Evolutionary conservation across 2,888 invertebrate species (phyloP).

Genomic region (Drosophila fungiperda): DNA sequence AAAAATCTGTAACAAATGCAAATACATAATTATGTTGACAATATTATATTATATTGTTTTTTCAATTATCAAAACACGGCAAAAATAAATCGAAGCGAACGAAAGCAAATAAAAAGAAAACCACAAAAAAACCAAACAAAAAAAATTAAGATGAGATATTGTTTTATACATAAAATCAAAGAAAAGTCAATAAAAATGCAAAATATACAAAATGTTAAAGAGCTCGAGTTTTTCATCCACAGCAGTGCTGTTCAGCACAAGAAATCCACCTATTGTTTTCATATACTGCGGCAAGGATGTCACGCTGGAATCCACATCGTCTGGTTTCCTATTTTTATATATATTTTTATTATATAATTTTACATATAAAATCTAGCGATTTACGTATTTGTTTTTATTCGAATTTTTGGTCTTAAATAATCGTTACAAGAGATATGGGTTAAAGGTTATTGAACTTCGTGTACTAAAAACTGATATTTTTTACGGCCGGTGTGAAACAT

Average conservation of each 20-base stretch:
- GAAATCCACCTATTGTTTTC: neutral
- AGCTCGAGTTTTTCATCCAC: constrained; percentile 18
- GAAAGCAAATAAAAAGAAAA: constrained; percentile 17
- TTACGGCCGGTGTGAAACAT: neutral
- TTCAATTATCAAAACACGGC: constrained; percentile 36
- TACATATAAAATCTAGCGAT: neutral
- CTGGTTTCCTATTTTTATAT: constrained; percentile 24
- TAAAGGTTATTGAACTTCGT: neutral
- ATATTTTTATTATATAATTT: neutral
- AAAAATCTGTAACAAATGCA: constrained; percentile 27
- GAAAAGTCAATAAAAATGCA: constrained; percentile 74
- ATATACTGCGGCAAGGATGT: constrained; percentile 15
- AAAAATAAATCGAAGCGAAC: constrained; percentile 33
- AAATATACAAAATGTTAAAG: constrained; percentile 71
- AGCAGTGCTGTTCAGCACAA: neutral
- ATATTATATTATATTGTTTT: constrained; percentile 55
- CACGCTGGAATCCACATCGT: constrained; percentile 34
- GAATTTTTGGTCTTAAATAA: neutral
- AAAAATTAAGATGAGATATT: constrained; percentile 61
- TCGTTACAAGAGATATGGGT: neutral
- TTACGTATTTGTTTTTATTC: neutral
- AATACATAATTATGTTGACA: constrained; percentile 29
- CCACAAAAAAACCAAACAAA: constrained; percentile 14
- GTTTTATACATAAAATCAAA: constrained; percentile 73
- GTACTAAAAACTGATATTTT: neutral